These are phyloP conservation scores for Gorilla gorilla DNA, from an alignment of 2,113 vertebrate genomes.

Conservation along the genomic window DNA sequence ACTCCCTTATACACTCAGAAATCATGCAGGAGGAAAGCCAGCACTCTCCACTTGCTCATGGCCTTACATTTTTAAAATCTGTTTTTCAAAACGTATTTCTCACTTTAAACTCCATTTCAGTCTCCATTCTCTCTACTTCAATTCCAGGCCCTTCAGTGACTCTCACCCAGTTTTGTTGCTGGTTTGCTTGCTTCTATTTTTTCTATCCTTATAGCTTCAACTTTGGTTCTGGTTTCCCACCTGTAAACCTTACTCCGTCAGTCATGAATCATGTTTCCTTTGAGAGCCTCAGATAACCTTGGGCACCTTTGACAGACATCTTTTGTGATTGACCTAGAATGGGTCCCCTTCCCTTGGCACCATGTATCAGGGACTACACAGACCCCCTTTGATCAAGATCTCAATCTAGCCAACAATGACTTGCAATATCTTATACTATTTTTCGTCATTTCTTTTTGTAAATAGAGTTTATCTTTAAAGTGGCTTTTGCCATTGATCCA, in stretches of 20 bases:
- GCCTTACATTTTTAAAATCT: neutral
- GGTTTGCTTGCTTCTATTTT: neutral
- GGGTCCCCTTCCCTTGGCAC: neutral
- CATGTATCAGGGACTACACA: accelerated
- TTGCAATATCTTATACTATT: neutral
- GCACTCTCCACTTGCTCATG: neutral
- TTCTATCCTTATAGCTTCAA: neutral
- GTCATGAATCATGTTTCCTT: neutral
- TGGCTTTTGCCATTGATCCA: neutral
- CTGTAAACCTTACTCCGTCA: neutral
- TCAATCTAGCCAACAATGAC: neutral
- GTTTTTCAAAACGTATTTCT: neutral
- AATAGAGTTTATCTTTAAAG: slow-evolving; percentile 4
- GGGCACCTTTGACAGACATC: neutral
- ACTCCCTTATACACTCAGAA: neutral
- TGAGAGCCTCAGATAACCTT: neutral
- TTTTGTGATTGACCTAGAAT: neutral
- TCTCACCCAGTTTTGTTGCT: neutral
- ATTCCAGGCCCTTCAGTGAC: neutral
- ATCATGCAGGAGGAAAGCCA: neutral
- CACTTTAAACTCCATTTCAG: neutral
- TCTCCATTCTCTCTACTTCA: neutral
- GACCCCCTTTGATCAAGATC: neutral
- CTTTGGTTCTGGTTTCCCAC: neutral
- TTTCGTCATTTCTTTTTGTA: neutral